Base-by-base conservation (phyloP, 1,140 invertebrate genomes). In the Caenorhabditis brenneri region DNA sequence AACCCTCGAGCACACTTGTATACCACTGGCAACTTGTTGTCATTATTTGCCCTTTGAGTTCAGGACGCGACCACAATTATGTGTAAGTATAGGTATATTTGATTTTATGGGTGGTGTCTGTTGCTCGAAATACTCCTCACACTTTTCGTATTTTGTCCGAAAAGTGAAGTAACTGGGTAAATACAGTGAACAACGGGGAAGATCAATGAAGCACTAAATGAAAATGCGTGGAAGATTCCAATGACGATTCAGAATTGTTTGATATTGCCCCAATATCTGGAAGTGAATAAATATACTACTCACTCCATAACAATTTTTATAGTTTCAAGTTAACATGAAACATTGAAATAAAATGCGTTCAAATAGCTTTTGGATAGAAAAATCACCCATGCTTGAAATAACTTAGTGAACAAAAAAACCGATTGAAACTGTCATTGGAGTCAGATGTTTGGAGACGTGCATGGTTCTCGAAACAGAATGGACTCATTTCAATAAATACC, bases 1-100 rank as follows among this genome's bases (percentile, higher is more conserved):
- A 7, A 22, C 19, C 53, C 53, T 7, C 1, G 65, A 9, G n/a
- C 65, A 42, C 65, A 42, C 65, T 74, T 74, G 65, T 74, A 74
- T 39, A 42, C 65, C 36, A 74, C 19, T 74, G 65, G 36, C n/a
- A 74, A 74, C 65, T 74, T 74, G 65, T 74, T 42, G 65, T 39
- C 65, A 74, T 46, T 74, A 36, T 74, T 74, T 74, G 65, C 36
- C 36, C 19, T 24, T 46, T 46, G 65, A 74, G 65, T 46, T 74
- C 65, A 74, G n/a, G 33, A 74, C 36, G 65, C 36, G 65, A 74
- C 65, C 65, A 31, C 7, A 5, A 31, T 19, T 19, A 16, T 36
- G 29, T 65, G 36, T 74, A 74, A 74, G 65, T 74, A 65, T 65
- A 65, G 58, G 19, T 65, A 65, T 65, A 42, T 74, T 74, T 74